Evolutionary conservation across 2,797 vertebrate species (phyloP).

Genomic region (Nasua narica): DNA sequence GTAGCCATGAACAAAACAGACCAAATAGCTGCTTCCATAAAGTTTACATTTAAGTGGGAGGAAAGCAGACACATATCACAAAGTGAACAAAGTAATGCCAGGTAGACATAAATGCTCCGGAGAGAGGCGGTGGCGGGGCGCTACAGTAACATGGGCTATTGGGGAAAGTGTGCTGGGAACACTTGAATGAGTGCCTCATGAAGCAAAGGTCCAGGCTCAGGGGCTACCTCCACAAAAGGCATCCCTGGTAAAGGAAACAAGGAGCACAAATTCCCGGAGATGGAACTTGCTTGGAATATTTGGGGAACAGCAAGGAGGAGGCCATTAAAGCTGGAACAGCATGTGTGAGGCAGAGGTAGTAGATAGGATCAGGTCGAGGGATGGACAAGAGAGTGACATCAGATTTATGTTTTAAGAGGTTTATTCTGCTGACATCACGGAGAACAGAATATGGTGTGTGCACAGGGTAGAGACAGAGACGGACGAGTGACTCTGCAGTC

Average conservation of each 20-base stretch:
- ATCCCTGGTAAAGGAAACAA: not conserved
- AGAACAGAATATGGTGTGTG: not conserved
- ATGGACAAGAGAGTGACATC: not conserved
- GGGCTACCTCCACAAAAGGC: not conserved
- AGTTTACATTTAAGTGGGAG: not conserved
- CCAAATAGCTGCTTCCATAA: not conserved
- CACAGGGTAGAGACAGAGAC: not conserved
- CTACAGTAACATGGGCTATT: accelerated
- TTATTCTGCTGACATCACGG: not conserved
- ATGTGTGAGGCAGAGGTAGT: not conserved
- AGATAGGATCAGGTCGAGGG: not conserved
- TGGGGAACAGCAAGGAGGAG: not conserved
- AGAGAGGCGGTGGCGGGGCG: not conserved
- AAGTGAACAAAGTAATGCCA: not conserved
- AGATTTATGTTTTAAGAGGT: not conserved
- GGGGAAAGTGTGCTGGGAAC: not conserved
- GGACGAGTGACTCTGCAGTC: not conserved
- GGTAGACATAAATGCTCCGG: not conserved
- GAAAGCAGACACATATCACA: not conserved
- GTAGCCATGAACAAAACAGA: not conserved
- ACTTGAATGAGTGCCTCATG: not conserved
- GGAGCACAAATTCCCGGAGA: not conserved
- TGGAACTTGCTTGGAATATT: not conserved
- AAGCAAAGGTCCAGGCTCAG: too few species aligned
- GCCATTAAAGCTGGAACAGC: not conserved